phyloP scores from a whole-genome alignment of 2,888 invertebrate species.

The Torymus texanus region DNA sequence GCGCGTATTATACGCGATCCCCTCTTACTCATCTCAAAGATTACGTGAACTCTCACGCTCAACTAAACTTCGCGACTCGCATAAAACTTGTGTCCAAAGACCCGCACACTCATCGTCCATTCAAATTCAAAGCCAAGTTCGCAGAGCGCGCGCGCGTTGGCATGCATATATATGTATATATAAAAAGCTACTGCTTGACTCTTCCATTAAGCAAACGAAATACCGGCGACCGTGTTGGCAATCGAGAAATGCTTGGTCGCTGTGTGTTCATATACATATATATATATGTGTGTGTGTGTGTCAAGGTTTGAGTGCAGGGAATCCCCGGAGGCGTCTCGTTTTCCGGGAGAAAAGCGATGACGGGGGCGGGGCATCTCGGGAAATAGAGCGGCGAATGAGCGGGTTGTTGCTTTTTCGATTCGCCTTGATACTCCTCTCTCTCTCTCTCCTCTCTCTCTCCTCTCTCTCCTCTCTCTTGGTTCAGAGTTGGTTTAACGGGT shows the following conservation, averaged over 20 bases:
- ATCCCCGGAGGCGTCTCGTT: conserved; percentile 29
- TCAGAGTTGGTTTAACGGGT: too few relatives aligned
- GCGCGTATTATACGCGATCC: too few relatives aligned
- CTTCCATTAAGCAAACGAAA: conserved; percentile 5
- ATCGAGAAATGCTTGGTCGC: conserved; percentile 1
- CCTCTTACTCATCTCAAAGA: too few relatives aligned
- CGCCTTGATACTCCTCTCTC: too few relatives aligned
- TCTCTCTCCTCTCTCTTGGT: too few relatives aligned
- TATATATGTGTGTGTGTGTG: neutral
- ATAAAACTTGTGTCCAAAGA: neutral
- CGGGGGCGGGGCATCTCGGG: neutral
- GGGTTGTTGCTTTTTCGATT: too few relatives aligned
- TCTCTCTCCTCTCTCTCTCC: too few relatives aligned
- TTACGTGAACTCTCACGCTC: too few relatives aligned
- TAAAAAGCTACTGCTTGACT: neutral
- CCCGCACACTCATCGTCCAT: neutral
- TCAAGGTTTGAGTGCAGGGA: conserved; percentile 35
- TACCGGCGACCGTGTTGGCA: neutral
- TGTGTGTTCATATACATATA: conserved; percentile 12
- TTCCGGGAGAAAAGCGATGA: conserved; percentile 7
- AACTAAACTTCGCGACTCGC: too few relatives aligned
- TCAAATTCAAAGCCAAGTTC: neutral
- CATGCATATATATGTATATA: neutral
- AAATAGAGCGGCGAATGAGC: too few relatives aligned
- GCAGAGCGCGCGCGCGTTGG: neutral